Conservation (phyloP, 2,113 vertebrate species). For the Lepus europaeus region DNA sequence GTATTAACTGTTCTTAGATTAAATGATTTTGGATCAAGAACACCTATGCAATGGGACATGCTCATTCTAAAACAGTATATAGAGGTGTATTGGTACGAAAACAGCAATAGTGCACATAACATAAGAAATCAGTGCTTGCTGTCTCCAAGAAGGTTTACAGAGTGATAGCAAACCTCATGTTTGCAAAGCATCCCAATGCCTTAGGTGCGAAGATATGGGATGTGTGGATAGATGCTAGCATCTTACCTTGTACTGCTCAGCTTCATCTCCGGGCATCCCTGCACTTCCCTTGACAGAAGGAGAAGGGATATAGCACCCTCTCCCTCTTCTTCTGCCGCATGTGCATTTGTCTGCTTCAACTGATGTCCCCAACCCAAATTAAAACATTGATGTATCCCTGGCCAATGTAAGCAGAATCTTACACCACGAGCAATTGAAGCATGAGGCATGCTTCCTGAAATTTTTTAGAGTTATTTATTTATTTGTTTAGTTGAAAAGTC, state of each 20-base stretch:
- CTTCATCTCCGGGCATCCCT: not conserved
- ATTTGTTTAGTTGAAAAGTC: too few relatives aligned
- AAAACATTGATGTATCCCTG: not conserved
- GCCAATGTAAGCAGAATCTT: not conserved
- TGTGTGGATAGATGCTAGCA: fast-evolving
- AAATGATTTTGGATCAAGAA: conserved; percentile 51
- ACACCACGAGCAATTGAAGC: not conserved
- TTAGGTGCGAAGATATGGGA: not conserved
- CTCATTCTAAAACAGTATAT: not conserved
- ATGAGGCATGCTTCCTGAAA: not conserved
- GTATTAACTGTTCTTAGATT: conserved; percentile 49
- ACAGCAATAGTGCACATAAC: not conserved
- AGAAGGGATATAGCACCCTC: not conserved
- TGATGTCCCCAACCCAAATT: not conserved
- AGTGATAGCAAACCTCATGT: not conserved
- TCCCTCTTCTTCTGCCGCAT: not conserved
- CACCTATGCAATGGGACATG: not conserved
- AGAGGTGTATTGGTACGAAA: not conserved
- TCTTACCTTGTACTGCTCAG: not conserved
- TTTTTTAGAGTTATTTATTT: not conserved
- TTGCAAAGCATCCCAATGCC: not conserved
- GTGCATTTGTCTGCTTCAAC: not conserved
- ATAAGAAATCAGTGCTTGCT: not conserved
- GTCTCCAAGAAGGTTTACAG: not conserved
- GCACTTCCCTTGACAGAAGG: not conserved